Conservation (phyloP, 2,113 vertebrate genomes). For the Cisticola juncidis region DNA sequence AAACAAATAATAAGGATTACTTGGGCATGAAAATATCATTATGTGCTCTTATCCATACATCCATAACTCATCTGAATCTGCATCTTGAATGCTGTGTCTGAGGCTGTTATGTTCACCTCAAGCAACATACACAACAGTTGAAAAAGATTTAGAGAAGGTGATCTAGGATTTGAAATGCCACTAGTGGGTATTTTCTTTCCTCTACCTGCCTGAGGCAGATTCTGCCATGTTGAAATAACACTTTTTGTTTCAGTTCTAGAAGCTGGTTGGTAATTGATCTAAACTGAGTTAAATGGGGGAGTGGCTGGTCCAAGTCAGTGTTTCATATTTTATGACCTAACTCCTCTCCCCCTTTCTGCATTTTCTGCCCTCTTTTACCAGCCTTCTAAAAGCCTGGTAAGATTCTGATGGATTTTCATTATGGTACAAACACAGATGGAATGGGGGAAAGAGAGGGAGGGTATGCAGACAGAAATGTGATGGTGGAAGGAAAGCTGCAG, state of each 20-base stretch:
- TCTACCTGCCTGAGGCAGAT: background rate
- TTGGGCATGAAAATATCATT: background rate
- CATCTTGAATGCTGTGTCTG: background rate
- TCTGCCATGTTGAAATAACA: background rate
- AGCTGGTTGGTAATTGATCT: background rate
- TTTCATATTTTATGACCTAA: background rate
- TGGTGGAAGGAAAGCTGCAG: background rate
- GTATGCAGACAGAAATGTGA: background rate
- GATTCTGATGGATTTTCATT: background rate
- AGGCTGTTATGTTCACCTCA: background rate
- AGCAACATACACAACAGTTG: background rate
- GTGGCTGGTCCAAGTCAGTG: background rate
- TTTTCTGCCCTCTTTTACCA: background rate
- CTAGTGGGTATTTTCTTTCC: background rate
- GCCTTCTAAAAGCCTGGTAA: background rate
- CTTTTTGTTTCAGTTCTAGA: background rate
- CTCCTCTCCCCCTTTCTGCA: fast-evolving
- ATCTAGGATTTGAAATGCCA: background rate
- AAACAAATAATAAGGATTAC: background rate
- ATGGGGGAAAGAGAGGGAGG: background rate
- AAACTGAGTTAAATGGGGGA: background rate
- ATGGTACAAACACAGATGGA: background rate
- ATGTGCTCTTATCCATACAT: background rate
- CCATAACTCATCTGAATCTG: background rate
- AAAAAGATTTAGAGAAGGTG: background rate